A percentile compares a stretch with the other conserved stretches of the same genome.
These are phyloP conservation scores for Dione vanillae DNA, from an alignment of 2,888 invertebrate genomes.

Conservation along the genomic window DNA sequence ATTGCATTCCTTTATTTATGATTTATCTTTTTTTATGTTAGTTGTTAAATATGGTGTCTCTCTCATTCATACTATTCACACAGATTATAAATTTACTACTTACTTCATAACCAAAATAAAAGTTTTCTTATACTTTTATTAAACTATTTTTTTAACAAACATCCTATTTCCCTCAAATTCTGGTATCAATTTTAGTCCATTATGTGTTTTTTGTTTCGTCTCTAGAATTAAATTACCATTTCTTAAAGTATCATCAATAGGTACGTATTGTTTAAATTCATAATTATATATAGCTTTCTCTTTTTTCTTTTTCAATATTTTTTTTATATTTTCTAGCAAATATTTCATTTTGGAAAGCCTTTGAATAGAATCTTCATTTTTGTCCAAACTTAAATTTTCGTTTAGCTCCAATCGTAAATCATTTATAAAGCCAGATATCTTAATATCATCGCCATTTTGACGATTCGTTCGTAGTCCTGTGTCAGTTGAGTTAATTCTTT, in stretches of 20 bases:
- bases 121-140: background rate
- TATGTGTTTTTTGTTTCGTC: background rate
- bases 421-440: background rate
- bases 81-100: background rate
- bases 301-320: background rate
- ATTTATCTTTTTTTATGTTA: no score
- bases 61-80: no score
- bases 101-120: background rate
- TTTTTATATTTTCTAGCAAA: slow-evolving; percentile 6
- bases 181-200: slow-evolving; percentile 1
- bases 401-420: background rate
- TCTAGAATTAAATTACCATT: background rate
- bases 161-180: background rate
- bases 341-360: slow-evolving; percentile 11
- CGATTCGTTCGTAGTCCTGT: background rate
- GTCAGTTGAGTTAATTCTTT: background rate
- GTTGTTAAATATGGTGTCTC: no score
- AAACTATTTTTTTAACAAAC: slow-evolving; percentile 2
- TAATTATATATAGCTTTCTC: background rate
- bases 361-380: background rate
- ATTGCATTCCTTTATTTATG: no score
- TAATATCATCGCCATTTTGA: background rate
- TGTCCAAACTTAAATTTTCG: background rate
- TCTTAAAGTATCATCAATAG: background rate
- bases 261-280: slow-evolving; percentile 12